phyloP scores from a whole-genome alignment of 2,113 vertebrate genomes.

The Gorsachius goisagi region DNA sequence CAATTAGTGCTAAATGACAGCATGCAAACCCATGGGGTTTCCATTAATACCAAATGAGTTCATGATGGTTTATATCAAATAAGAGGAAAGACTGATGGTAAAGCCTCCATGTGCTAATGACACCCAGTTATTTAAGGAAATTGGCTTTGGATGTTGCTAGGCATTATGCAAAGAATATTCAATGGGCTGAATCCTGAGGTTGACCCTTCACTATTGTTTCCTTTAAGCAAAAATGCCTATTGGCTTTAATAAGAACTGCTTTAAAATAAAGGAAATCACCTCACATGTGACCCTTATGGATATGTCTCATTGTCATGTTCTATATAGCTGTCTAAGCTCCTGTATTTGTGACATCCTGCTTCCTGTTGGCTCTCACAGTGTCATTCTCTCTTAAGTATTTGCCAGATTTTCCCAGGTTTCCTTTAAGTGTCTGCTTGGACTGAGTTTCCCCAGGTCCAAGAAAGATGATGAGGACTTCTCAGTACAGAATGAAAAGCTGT shows the following conservation, averaged over 20 bases:
- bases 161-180: neutral
- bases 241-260: neutral
- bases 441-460: neutral
- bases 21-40: neutral
- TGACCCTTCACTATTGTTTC: neutral
- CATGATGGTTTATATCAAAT: neutral
- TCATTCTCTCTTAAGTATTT: neutral
- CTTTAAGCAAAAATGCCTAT: neutral
- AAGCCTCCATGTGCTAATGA: neutral
- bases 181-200: neutral
- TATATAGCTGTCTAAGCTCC: neutral
- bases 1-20: constrained; percentile 10
- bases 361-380: neutral
- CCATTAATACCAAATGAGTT: neutral
- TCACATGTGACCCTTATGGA: neutral
- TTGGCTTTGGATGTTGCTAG: neutral
- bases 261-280: constrained; percentile 6
- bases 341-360: constrained; percentile 25
- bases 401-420: neutral
- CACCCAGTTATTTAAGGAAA: neutral
- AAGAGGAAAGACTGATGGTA: neutral
- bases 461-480: neutral
- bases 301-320: neutral
- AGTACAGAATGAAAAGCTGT: neutral
- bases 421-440: neutral